phyloP scores from a whole-genome alignment of 1,140 invertebrate genomes.

The Microplitis demolitor region DNA sequence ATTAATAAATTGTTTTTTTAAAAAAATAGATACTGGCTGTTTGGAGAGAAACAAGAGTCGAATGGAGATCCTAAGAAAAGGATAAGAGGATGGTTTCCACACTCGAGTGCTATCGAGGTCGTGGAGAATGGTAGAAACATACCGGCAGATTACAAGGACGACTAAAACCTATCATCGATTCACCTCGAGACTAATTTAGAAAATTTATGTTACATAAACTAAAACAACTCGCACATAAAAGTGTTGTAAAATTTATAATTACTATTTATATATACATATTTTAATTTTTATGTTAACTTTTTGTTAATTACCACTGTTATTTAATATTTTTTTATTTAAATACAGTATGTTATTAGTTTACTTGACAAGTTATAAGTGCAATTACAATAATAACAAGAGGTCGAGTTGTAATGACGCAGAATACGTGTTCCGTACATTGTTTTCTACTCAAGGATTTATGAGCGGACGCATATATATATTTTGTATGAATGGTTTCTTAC shows the following conservation, averaged over 20 bases:
- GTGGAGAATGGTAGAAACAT: slow-evolving; percentile 51
- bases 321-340: background rate
- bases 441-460: background rate
- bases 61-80: slow-evolving; percentile 39
- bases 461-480: background rate
- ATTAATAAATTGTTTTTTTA: slow-evolving; percentile 17
- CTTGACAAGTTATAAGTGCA: background rate
- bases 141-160: slow-evolving; percentile 36
- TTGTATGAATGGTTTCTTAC: background rate
- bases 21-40: slow-evolving; percentile 77
- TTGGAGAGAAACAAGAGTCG: slow-evolving; percentile 73
- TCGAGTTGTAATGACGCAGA: background rate
- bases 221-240: background rate
- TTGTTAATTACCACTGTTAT: too few species aligned
- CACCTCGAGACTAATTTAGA: slow-evolving; percentile 1
- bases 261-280: background rate
- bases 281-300: background rate
- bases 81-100: slow-evolving; percentile 85
- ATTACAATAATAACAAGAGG: background rate
- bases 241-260: background rate
- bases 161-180: slow-evolving; percentile 5
- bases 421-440: background rate
- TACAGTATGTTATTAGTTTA: background rate
- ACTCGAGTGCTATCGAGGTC: slow-evolving; percentile 70
- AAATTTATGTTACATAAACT: background rate